Conservation (phyloP, 2,113 vertebrate genomes). For the Malurus alboscapulatus region DNA sequence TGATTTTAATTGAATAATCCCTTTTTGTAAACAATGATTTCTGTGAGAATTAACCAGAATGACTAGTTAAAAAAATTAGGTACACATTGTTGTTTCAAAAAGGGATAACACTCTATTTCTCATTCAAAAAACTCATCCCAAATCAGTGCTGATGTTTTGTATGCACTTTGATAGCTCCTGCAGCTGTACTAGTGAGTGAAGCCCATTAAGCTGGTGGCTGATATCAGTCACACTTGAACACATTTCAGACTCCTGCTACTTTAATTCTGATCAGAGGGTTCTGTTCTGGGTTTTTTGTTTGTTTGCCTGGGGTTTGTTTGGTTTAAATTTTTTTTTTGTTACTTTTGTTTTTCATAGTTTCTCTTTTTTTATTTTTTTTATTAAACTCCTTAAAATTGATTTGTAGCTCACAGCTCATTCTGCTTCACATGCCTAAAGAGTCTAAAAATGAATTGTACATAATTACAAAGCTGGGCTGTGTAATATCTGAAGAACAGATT, state of each 20-base stretch:
- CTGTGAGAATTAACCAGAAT: not conserved
- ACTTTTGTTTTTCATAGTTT: not conserved
- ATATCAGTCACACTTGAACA: too few relatives aligned
- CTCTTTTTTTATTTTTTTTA: not conserved
- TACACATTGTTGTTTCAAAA: not conserved
- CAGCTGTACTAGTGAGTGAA: not conserved
- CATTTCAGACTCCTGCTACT: not conserved
- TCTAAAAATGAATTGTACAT: not conserved
- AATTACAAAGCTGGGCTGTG: not conserved
- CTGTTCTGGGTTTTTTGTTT: not conserved
- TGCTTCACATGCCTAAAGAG: not conserved
- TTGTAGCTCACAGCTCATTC: not conserved
- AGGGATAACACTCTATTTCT: not conserved
- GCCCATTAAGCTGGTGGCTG: not conserved
- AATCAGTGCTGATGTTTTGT: not conserved
- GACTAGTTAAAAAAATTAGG: not conserved
- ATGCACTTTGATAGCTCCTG: not conserved
- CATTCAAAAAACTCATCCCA: not conserved
- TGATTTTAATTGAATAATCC: not conserved
- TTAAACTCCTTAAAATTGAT: not conserved
- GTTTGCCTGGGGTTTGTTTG: accelerated
- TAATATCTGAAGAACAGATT: not conserved
- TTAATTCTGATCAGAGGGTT: not conserved
- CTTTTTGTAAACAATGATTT: not conserved
- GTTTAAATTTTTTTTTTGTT: not conserved